Base-by-base conservation (phyloP, 2,113 vertebrate genomes). In the Pavo muticus region DNA sequence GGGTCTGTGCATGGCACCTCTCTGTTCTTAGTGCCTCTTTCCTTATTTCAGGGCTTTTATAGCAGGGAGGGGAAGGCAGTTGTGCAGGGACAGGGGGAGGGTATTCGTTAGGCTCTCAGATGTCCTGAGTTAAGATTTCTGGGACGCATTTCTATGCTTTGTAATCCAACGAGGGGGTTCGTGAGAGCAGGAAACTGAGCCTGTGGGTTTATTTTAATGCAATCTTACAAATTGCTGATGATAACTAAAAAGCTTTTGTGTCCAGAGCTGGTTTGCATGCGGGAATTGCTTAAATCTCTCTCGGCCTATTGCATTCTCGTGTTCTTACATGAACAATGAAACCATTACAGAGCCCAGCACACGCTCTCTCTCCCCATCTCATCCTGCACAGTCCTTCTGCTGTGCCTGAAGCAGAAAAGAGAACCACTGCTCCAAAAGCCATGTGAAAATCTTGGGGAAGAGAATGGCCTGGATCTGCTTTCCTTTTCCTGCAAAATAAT, bases 51-150 rank as follows among this genome's bases (percentile, higher is more conserved):
- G 54, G 81, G 25, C 76, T 89, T 84, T 74, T 5, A 2, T 29
- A 32, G 65, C 0, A 0, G 0, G 1, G 40, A 35, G 21, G 6
- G 44, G 48, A 35, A 30, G 50, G 23, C 0, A 1, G 18, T 25
- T 6, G 59, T 73, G 61, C 16, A 57, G 21, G 76, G 68, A 15
- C 4, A 9, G 40, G 14, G 54, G 12, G 72, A 14, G 60, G 63
- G 16, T 44, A 47, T 47, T 73, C 65, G 21, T 3, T 44, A 11
- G 8, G 19, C 27, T 32, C 37, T 40, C 30, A 3, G 8, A 1
- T 2, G 11, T 30, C 50, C 77, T 37, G 12, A 40, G 25, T 3
- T 59, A 71, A 16, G 93, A 42, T 88, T 68, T 60, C 88, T 91
- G 85, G 88, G 63, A 18, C 44, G 6, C 1, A 48, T 35, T 82